Base-by-base conservation (phyloP, 2,888 invertebrate species). In the Amaurobius ferox region DNA sequence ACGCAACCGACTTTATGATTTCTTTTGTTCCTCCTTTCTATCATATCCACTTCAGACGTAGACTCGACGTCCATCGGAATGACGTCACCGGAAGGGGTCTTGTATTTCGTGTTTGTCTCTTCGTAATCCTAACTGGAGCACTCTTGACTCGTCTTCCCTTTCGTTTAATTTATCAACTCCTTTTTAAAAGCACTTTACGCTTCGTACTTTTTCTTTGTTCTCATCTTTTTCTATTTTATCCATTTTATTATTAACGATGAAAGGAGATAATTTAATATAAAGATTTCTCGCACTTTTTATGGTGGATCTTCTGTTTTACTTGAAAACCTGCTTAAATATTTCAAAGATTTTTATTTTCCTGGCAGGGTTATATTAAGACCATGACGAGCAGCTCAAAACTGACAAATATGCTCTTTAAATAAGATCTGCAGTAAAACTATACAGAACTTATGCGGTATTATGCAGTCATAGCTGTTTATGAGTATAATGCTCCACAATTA, bases 81-180 rank as follows among this genome's bases (percentile, higher is more conserved):
- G 55, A 23, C 44, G 19, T 55, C 55, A 55, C 55, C 55, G 55
- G 55, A 55, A 55, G 55, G 19, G 19, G 55, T 55, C 23, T 55
- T 55, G 1, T 55, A 55, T 55, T 55, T 55, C 55, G 16, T 55
- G 19, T 55, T 55, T 55, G 55, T 16, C 23, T 16, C 44, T 44
- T 44, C 16, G 6, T 44, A 44, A 44, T 55, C 55, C 55, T 5
- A 23, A 55, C 19, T 55, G 23, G 23, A 55, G 55, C 23, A 55
- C 23, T 55, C 23, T 55, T 23, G 1, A 23, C 19, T n/a, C n/a
- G n/a, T n/a, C n/a, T n/a, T n/a, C n/a, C n/a, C n/a, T 23, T 44
- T 44, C 55, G 35, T 9, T 35, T 55, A 55, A 55, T 55, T 55
- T 55, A 55, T 55, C 55, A 55, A 55, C 55, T 1, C 23, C 11